A percentile compares a stretch with the other conserved stretches of the same genome.
phyloP scores from a whole-genome alignment of 2,797 vertebrate species.

The Rhabdophis nuchalis region DNA sequence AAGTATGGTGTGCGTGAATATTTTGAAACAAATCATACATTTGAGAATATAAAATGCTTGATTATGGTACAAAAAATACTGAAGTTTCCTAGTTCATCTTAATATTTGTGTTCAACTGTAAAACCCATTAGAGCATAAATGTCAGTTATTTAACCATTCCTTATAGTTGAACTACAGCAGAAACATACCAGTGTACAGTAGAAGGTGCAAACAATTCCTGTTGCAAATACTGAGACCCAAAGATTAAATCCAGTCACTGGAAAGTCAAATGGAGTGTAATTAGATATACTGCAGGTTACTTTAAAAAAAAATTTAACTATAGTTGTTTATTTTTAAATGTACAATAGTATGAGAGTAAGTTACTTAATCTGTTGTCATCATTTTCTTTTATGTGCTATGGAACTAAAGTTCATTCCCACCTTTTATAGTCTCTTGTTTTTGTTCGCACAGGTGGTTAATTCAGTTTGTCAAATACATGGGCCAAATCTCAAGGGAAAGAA shows the following conservation, averaged over 20 bases:
- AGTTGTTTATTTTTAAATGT: background rate
- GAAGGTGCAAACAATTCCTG: slow-evolving; percentile 81
- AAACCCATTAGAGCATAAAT: background rate
- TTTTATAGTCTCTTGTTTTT: background rate
- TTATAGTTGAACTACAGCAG: background rate
- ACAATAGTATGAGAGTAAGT: background rate
- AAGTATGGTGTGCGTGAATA: slow-evolving; percentile 8
- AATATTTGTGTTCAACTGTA: slow-evolving; percentile 10
- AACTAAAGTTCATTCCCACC: background rate
- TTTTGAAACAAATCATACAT: slow-evolving; percentile 7
- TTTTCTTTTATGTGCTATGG: background rate
- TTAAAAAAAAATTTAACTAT: background rate
- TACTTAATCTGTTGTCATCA: background rate
- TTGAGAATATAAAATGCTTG: background rate
- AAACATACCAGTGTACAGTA: slow-evolving; percentile 81
- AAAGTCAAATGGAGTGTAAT: slow-evolving; percentile 39
- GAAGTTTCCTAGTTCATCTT: background rate
- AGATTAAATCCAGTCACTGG: slow-evolving; percentile 81
- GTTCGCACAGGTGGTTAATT: background rate
- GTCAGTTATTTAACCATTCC: background rate
- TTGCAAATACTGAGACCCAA: slow-evolving; percentile 82
- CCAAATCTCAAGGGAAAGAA: background rate
- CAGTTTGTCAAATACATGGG: background rate
- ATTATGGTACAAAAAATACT: background rate
- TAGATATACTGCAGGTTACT: background rate